phyloP scores from a whole-genome alignment of 2,113 vertebrate genomes.

The Callorhinus ursinus region DNA sequence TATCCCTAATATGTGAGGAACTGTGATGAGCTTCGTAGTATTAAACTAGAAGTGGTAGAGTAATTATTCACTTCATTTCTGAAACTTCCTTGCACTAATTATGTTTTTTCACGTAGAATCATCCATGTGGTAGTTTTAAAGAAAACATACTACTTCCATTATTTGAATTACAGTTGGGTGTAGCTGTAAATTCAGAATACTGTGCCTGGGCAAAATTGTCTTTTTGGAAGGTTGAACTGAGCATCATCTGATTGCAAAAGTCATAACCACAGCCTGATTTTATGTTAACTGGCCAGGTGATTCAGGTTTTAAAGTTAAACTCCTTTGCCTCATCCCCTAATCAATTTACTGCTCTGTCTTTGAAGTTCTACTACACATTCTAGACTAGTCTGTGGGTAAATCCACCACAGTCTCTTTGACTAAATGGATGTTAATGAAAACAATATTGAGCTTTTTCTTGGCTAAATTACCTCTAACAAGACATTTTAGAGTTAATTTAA shows the following conservation, averaged over 20 bases:
- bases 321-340: constrained; percentile 32
- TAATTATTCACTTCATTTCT: constrained; percentile 31
- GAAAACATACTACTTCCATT: not conserved
- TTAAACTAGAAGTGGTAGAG: not conserved
- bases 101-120: not conserved
- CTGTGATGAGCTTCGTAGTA: not conserved
- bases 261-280: not conserved
- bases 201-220: not conserved
- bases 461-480: constrained; percentile 79
- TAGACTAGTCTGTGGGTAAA: constrained; percentile 55
- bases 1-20: not conserved
- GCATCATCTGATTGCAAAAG: constrained; percentile 45
- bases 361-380: constrained; percentile 41
- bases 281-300: constrained; percentile 46
- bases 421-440: constrained; percentile 80
- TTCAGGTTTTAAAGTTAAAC: constrained; percentile 55
- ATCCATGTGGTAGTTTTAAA: constrained; percentile 4
- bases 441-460: constrained; percentile 77
- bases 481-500: constrained; percentile 80
- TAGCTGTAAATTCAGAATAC: not conserved
- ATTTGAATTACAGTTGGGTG: not conserved
- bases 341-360: constrained; percentile 62
- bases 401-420: constrained; percentile 60
- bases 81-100: constrained; percentile 37
- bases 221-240: constrained; percentile 54